Evolutionary conservation across 2,888 invertebrate genomes (phyloP), one percentile per base, ranked within the genome.

Genomic region (Thymelicus acteon): DNA sequence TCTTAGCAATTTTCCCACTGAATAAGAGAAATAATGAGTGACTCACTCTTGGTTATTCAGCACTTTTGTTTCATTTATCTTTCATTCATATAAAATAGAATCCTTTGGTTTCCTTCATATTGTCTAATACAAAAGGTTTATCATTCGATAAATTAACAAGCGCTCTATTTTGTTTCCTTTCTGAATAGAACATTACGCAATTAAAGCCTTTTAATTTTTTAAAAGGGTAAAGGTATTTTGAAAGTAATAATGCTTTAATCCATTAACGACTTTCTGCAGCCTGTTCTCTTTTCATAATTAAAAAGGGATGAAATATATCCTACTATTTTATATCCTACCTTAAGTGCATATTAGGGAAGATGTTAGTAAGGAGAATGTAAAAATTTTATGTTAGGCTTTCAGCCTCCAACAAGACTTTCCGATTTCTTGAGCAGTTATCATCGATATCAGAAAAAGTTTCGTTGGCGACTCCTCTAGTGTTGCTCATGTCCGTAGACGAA

Each of bases 81-180:
- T 57, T 57, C 57, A 37, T 57, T 57, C 31, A 31, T 57, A 57
- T 57, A 57, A 57, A 57, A 57, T 57, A 57, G 57, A 57, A 57
- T 57, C 31, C 57, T 37, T 57, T 24, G 54, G 54, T 24, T 24
- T 57, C 13, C 57, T 57, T 37, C 37, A 37, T 57, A 57, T 57
- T 57, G 31, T 57, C 13, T 57, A 37, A 13, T 7, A 54, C 57
- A 57, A 57, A 37, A 57, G 57, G 31, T 57, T 57, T 57, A 57
- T 57, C 31, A 57, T 57, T 37, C 57, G 37, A 57, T 57, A 57
- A 52, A 47, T 8, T 57, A 57, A 31, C 31, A 37, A 37, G 31
- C 13, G 6, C 2, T 0, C 57, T 6, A 24, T 24, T 24, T 54
- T 24, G 54, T 57, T 57, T 13, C 57, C 13, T 37, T 52, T 37